These are phyloP conservation scores for Venturia canescens DNA, from an alignment of 1,140 invertebrate species.

Conservation along the genomic window DNA sequence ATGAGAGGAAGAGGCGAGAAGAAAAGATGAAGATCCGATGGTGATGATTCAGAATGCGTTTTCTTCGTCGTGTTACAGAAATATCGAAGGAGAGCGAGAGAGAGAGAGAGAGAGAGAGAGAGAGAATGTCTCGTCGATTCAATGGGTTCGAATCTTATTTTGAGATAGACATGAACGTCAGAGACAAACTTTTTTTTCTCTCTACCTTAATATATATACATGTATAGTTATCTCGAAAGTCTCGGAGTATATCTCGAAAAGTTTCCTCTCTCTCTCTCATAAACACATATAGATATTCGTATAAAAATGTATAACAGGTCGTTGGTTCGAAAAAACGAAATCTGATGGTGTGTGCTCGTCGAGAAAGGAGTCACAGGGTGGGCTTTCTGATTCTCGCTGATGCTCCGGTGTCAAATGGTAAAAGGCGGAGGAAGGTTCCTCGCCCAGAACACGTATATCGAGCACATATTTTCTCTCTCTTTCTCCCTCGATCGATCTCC, in stretches of 20 bases:
- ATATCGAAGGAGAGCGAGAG: neutral
- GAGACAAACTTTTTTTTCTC: constrained; percentile 25
- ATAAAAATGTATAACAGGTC: neutral
- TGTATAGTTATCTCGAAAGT: constrained; percentile 23
- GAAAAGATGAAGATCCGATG: neutral
- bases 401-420: constrained; percentile 51
- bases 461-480: neutral
- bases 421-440: constrained; percentile 40
- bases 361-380: constrained; percentile 29
- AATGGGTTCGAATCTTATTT: constrained; percentile 16
- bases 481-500: neutral
- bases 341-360: constrained; percentile 24
- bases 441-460: constrained; percentile 13
- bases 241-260: constrained; percentile 41
- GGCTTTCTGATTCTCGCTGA: constrained; percentile 8
- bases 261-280: constrained; percentile 25
- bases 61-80: neutral
- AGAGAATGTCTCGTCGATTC: neutral
- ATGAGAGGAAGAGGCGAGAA: neutral
- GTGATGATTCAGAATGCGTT: neutral
- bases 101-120: neutral
- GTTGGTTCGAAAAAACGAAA: constrained; percentile 23
- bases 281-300: constrained; percentile 15
- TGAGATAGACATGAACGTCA: constrained; percentile 18
- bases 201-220: constrained; percentile 44